phyloP scores from a whole-genome alignment of 1,140 invertebrate species.

The Caligus rogercresseyi region DNA sequence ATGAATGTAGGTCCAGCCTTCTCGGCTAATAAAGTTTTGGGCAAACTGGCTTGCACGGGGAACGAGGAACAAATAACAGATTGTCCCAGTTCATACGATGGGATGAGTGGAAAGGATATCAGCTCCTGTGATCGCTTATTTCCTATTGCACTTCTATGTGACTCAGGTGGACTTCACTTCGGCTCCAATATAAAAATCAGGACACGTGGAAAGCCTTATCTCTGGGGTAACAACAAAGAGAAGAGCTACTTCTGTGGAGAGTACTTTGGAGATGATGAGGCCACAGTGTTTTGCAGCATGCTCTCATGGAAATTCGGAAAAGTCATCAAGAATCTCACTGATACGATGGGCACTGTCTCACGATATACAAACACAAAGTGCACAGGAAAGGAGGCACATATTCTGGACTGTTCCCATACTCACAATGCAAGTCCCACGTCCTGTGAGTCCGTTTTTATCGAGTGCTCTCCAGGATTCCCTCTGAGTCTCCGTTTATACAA shows the following conservation, averaged over 20 bases:
- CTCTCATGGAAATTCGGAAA: conserved; percentile 15
- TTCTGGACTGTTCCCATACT: background rate
- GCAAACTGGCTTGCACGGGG: background rate
- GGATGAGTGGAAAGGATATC: background rate
- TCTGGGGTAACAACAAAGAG: background rate
- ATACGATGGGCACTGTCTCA: background rate
- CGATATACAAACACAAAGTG: background rate
- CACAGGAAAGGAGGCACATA: conserved; percentile 7
- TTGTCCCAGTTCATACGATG: background rate
- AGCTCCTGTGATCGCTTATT: background rate
- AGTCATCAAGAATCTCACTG: background rate
- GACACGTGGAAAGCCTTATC: background rate
- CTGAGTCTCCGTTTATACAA: conserved; percentile 1
- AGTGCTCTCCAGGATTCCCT: conserved; percentile 11
- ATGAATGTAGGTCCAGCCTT: background rate
- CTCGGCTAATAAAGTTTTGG: background rate
- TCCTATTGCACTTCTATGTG: conserved; percentile 1
- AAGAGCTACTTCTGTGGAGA: conserved; percentile 9
- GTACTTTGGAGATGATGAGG: conserved; percentile 6
- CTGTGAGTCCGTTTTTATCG: background rate
- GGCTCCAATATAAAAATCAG: background rate
- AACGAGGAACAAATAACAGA: background rate
- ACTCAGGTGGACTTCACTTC: background rate
- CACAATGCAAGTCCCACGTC: background rate
- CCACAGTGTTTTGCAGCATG: conserved; percentile 10